A percentile compares a stretch with the other conserved stretches of the same genome.
Evolutionary conservation across 2,113 vertebrate genomes (phyloP).

Genomic region (Hymenochirus boettgeri): DNA sequence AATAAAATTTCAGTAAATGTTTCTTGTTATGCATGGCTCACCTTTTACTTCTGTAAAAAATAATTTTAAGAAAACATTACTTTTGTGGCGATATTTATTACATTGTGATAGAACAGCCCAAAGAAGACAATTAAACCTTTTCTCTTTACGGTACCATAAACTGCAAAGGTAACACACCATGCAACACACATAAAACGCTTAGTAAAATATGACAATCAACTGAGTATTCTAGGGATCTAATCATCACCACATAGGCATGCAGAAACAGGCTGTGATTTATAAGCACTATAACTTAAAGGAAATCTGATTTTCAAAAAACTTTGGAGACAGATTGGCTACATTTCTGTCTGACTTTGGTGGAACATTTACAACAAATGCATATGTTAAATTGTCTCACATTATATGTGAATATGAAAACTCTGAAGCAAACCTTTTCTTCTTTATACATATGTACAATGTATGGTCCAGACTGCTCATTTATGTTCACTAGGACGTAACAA

Average conservation of each 20-base stretch:
- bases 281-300: not conserved
- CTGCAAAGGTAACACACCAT: slow-evolving; percentile 14
- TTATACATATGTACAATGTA: no score
- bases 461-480: no score
- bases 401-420: no score
- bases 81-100: slow-evolving; percentile 7
- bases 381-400: no score
- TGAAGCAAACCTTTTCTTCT: no score
- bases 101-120: slow-evolving; percentile 6
- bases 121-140: slow-evolving; percentile 18
- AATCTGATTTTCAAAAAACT: not conserved
- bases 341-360: no score
- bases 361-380: no score
- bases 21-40: not conserved
- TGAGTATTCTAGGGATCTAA: slow-evolving; percentile 20
- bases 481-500: no score
- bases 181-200: slow-evolving; percentile 20
- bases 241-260: slow-evolving; percentile 10
- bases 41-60: slow-evolving; percentile 1
- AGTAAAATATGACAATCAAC: slow-evolving; percentile 33
- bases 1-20: not conserved
- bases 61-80: slow-evolving; percentile 14
- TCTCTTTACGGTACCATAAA: slow-evolving; percentile 5
- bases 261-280: slow-evolving; percentile 8
- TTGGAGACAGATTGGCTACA: no score